Percentiles rank a stretch among this genome's conserved stretches.
Conservation (phyloP, 2,797 vertebrate species). For the Melanogrammus aeglefinus region DNA sequence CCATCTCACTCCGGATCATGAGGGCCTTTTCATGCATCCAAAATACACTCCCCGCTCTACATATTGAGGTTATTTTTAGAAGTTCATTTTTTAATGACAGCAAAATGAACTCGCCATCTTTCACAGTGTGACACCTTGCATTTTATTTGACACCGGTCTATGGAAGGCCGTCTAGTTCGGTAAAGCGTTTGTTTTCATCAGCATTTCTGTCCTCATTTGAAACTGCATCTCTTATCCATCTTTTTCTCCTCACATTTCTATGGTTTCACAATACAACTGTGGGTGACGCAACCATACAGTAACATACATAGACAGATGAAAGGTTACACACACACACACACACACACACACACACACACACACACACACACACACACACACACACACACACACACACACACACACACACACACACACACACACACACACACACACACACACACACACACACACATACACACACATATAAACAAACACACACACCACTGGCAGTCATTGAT, state of each 20-base stretch:
- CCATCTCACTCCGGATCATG: not conserved
- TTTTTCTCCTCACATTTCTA: constrained; percentile 41
- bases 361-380: constrained; percentile 11
- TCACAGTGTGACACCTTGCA: not conserved
- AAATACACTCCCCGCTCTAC: constrained; percentile 1
- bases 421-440: constrained; percentile 15
- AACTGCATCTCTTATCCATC: constrained; percentile 15
- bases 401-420: constrained; percentile 12
- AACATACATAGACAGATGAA: constrained; percentile 37
- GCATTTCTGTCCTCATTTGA: constrained; percentile 11
- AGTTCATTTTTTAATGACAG: not conserved
- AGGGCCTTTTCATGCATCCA: not conserved
- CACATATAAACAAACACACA: constrained; percentile 2
- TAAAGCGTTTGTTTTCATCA: not conserved
- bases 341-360: constrained; percentile 11
- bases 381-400: constrained; percentile 10
- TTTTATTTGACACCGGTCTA: not conserved
- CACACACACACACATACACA: constrained; percentile 9
- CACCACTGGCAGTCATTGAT: constrained; percentile 13
- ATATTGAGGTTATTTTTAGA: not conserved
- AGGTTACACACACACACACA: constrained; percentile 11
- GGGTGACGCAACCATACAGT: constrained; percentile 65
- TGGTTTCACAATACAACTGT: constrained; percentile 53
- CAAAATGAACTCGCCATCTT: not conserved
- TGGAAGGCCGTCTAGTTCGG: not conserved